A percentile compares a stretch with the other conserved stretches of the same genome.
These are phyloP conservation scores for Oreochromis aureus DNA, from an alignment of 2,113 vertebrate species.

Conservation along the genomic window DNA sequence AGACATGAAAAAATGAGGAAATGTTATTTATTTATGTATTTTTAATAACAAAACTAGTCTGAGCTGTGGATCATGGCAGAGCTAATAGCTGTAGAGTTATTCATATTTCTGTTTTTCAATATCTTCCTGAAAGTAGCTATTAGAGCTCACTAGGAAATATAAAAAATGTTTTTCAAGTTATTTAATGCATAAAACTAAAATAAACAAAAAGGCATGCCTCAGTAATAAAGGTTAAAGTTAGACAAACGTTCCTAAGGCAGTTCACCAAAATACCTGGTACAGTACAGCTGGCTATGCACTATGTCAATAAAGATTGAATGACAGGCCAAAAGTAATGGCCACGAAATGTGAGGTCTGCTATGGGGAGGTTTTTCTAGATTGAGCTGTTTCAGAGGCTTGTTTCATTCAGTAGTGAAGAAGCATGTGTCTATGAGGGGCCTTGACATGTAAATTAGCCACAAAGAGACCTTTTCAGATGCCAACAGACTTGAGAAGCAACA, in stretches of 20 bases:
- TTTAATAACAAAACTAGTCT: not conserved
- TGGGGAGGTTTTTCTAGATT: slow-evolving; percentile 25
- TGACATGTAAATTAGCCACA: slow-evolving; percentile 57
- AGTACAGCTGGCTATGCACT: not conserved
- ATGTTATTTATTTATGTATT: not conserved
- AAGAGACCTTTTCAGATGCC: slow-evolving; percentile 34
- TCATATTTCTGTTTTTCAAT: not conserved
- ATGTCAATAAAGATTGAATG: slow-evolving; percentile 26
- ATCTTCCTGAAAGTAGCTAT: not conserved
- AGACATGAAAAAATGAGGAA: not conserved
- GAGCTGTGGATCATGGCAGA: not conserved
- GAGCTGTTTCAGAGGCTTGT: slow-evolving; percentile 32
- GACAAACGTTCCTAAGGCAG: not conserved
- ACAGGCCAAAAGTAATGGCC: not conserved
- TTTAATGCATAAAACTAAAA: not conserved
- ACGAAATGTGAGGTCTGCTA: not conserved
- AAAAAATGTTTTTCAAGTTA: not conserved
- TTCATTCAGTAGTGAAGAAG: not conserved
- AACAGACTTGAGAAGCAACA: slow-evolving; percentile 33
- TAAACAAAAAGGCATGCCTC: not conserved
- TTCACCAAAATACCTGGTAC: not conserved
- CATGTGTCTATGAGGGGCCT: slow-evolving; percentile 39
- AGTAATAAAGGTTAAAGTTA: not conserved
- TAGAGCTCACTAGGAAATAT: not conserved
- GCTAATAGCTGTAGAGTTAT: slow-evolving; percentile 3